Evolutionary conservation across 2,888 invertebrate genomes (phyloP), one percentile per base, ranked within the genome.

Genomic region (Ethmia dodecea): DNA sequence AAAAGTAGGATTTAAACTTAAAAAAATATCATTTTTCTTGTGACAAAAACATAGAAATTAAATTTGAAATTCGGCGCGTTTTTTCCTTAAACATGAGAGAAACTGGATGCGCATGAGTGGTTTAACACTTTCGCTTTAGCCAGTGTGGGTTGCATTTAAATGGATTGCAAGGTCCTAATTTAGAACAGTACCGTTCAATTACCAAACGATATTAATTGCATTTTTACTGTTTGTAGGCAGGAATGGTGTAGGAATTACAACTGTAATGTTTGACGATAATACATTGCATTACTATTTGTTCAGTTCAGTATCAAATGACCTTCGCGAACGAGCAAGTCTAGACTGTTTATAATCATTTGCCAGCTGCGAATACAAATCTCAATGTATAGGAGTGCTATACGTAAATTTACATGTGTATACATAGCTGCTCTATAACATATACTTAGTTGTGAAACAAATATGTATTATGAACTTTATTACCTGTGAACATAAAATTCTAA

Each of bases 21-120:
- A 22, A n/a, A 22, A 22, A 22, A 22, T 26, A 26, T 26, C 11
- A 26, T 26, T 26, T 26, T n/a, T n/a, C n/a, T n/a, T n/a, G n/a
- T n/a, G n/a, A n/a, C n/a, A n/a, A n/a, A n/a, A n/a, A n/a, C n/a
- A n/a, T n/a, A n/a, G n/a, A n/a, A n/a, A n/a, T n/a, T n/a, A n/a
- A n/a, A n/a, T n/a, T n/a, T n/a, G n/a, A n/a, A n/a, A n/a, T n/a
- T n/a, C n/a, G n/a, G n/a, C n/a, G 26, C n/a, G 11, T 32, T 43
- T 33, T 37, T 42, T 40, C 10, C 25, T 36, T 42, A 41, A 45
- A 43, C 33, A 43, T 35, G 35, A 60, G 50, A 56, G 61, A 63
- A 62, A 60, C 50, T 69, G 64, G 76, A 79, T 74, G 74, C 75
- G 76, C 77, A 65, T 60, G 71, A 78, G 71, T 74, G 70, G 55